Base-by-base conservation (phyloP, 1,140 invertebrate species). In the Listronotus bonariensis region DNA sequence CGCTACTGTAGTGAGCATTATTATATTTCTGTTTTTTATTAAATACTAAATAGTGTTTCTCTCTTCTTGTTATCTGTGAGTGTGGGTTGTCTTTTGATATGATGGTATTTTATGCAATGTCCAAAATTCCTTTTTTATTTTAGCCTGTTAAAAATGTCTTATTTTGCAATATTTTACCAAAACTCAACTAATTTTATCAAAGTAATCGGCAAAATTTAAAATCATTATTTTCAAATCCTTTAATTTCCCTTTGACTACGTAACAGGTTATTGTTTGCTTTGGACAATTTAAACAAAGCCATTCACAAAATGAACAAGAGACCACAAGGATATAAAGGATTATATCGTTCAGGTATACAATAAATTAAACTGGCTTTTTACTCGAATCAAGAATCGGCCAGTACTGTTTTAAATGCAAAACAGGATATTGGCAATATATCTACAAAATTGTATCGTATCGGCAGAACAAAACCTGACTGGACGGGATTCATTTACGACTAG, bases 391-490 rank as follows among this genome's bases (percentile, higher is more conserved):
- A 14, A 43, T 41, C 54, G 41, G 18, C 15, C 41, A 43, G 41
- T 56, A 31, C 41, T 43, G 40, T 38, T 54, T 54, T 54, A 54
- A 40, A 54, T 54, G 52, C 52, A 20, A 54, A 54, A 54, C 52
- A 38, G 52, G 34, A 54, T 54, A 54, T 54, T 12, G 52, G 32
- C 52, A 54, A 54, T 54, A n/a, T 40, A 38, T 54, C 31, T 17
- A n/a, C 15, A 38, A 54, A 54, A 54, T 38, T 15, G 52, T 38
- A 15, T 20, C n/a, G 52, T 31, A 18, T 17, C 32, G 52, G 34
- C 18, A 51, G 14, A 40, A 32, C 49, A 52, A 52, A 52, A 31
- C 32, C 18, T 3, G 20, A 14, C 43, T 17, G 43, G n/a, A n/a
- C 20, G n/a, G 43, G 3, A 46, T 46, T 46, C n/a, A 46, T 46